Conservation (phyloP, 1,140 invertebrate species). For the Wasmannia auropunctata region DNA sequence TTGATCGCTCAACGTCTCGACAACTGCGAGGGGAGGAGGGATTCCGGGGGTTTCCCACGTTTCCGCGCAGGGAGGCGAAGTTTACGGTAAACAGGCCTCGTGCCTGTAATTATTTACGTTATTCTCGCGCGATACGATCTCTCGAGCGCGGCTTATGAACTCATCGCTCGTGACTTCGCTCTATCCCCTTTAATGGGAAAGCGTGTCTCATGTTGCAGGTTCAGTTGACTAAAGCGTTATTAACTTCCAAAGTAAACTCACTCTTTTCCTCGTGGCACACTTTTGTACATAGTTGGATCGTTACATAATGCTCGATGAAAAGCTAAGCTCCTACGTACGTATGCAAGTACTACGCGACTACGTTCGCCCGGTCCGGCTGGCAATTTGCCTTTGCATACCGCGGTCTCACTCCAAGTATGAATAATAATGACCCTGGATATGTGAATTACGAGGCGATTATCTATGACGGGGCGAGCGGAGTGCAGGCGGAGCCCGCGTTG, state of each 20-base stretch:
- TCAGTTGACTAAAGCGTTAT: constrained; percentile 61
- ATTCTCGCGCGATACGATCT: constrained; percentile 32
- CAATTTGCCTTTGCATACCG: constrained; percentile 70
- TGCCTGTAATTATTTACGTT: constrained; percentile 50
- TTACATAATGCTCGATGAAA: constrained; percentile 66
- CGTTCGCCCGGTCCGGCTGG: constrained; percentile 62
- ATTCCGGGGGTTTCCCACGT: too few relatives aligned
- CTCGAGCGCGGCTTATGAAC: constrained; percentile 39
- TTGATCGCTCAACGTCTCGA: constrained; percentile 23
- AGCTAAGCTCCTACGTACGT: constrained; percentile 61
- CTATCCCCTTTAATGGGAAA: constrained; percentile 51
- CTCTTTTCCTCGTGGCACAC: constrained; percentile 47
- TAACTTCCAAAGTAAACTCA: constrained; percentile 65
- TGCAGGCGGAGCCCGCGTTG: constrained; percentile 13
- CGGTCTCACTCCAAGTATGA: constrained; percentile 69
- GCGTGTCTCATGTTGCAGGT: constrained; percentile 42
- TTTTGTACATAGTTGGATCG: constrained; percentile 20
- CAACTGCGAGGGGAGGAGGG: not conserved
- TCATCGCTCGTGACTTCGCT: constrained; percentile 41
- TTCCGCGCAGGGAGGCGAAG: not conserved
- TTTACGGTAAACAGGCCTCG: constrained; percentile 21
- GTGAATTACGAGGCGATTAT: constrained; percentile 75
- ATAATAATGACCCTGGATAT: constrained; percentile 72
- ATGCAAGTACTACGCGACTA: constrained; percentile 35
- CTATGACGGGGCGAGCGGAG: constrained; percentile 18